Conservation (phyloP, 2,888 invertebrate species). For the Itoplectis maculator region DNA sequence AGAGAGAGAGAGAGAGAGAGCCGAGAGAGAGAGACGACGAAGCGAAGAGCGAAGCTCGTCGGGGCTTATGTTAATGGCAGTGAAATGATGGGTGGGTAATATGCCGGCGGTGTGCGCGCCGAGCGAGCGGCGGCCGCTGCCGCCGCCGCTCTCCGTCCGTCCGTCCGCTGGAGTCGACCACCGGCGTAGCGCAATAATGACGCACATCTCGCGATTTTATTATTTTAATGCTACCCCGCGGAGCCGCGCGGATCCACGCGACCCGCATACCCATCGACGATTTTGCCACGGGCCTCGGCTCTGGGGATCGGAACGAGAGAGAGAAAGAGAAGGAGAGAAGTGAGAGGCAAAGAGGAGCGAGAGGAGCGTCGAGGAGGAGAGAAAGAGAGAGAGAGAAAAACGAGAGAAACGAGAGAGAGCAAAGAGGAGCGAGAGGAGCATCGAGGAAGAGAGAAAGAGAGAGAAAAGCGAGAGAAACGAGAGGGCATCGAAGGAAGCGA, state of each 20-base stretch:
- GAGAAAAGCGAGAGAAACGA: background rate
- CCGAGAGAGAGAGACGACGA: too few relatives aligned
- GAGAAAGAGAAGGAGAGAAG: constrained; percentile 3
- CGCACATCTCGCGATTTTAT: constrained; percentile 82
- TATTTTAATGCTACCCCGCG: constrained; percentile 79
- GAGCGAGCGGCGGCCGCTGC: constrained; percentile 29
- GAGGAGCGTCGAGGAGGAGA: too few relatives aligned
- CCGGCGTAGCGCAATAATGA: constrained; percentile 81
- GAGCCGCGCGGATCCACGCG: constrained; percentile 78
- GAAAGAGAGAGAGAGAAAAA: too few relatives aligned
- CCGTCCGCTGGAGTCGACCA: too few relatives aligned
- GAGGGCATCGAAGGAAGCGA: too few relatives aligned
- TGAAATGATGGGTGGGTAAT: constrained; percentile 77
- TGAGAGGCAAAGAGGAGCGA: background rate
- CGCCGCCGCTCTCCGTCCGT: too few relatives aligned
- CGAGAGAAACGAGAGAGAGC: background rate
- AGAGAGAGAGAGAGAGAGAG: constrained; percentile 44
- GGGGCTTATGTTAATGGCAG: constrained; percentile 77
- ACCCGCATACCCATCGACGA: constrained; percentile 78
- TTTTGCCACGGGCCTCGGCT: constrained; percentile 56
- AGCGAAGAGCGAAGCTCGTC: too few relatives aligned
- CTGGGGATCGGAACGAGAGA: background rate
- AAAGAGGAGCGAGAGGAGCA: background rate
- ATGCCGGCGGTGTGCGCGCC: constrained; percentile 73
- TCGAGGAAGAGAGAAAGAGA: constrained; percentile 5